Base-by-base conservation (phyloP, 2,888 invertebrate species). In the Eilema griseolum region DNA sequence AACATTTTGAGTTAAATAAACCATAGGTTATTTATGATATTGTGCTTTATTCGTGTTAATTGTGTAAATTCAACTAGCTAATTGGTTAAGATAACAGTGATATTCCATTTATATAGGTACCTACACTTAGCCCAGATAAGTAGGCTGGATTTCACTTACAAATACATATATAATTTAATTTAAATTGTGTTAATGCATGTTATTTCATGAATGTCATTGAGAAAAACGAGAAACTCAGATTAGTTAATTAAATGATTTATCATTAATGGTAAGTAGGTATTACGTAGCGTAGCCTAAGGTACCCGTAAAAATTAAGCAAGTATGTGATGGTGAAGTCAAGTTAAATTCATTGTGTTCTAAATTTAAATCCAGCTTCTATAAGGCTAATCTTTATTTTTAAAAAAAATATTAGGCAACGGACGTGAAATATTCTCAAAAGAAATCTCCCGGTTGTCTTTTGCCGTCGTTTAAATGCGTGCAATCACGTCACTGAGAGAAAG, bases 361-460 rank as follows among this genome's bases (percentile, higher is more conserved):
- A 1, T 8, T 33, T 33, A 7, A 33, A 33, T 46, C 2, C 52
- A 52, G 52, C 8, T 10, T 23, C 20, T 26, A 16, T 2, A 59
- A 26, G 31, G 20, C 33, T 33, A 31, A 11, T 61, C 20, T 3
- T 61, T 3, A n/a, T 61, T 57, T 2, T 67, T 2, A 61, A 67
- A 52, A 20, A 46, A 0, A n/a, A 10, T 52, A 7, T 7, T 46
- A 46, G 69, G 69, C 72, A 66, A 67, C 59, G 37, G n/a, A 59
- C 52, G 59, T 64, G 67, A 75, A 77, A 24, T 26, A 26, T 61
- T 74, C 16, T 33, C 59, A 69, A 62, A 78, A 70, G 61, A 74
- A 78, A 80, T 78, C 61, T 70, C 69, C 37, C 72, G 71, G 74
- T 67, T 61, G 67, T 74, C 66, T 77, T 75, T 76, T 80, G 83